These are phyloP conservation scores for Aphis craccivora DNA, from an alignment of 1,140 invertebrate genomes.

Conservation along the genomic window DNA sequence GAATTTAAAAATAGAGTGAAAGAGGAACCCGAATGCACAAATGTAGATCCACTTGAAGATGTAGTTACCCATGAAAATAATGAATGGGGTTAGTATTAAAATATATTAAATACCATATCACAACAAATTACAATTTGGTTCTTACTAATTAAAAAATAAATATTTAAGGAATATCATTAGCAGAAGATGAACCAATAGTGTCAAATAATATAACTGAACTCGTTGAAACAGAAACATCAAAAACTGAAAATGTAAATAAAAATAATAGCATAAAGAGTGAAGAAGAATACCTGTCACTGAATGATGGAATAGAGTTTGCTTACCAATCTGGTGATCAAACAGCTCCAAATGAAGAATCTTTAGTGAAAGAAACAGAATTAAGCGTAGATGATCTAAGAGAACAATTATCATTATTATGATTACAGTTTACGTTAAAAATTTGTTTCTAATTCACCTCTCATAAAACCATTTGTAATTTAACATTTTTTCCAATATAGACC, in stretches of 20 bases:
- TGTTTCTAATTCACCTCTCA: not conserved
- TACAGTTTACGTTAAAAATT: not conserved
- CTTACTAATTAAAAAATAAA: not conserved
- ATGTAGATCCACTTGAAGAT: slow-evolving; percentile 68
- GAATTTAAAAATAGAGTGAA: slow-evolving; percentile 69
- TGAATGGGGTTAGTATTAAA: slow-evolving; percentile 80
- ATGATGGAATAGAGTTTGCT: slow-evolving; percentile 72
- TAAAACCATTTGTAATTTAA: not conserved
- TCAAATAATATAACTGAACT: not conserved
- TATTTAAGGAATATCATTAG: slow-evolving; percentile 71
- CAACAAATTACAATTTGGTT: not conserved
- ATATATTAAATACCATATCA: slow-evolving; percentile 45
- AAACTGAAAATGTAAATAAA: slow-evolving; percentile 28
- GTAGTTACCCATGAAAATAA: slow-evolving; percentile 85
- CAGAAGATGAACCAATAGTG: slow-evolving; percentile 71
- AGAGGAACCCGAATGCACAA: slow-evolving; percentile 64
- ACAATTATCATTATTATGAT: slow-evolving; percentile 81
- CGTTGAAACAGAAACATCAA: not conserved
- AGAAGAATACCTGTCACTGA: slow-evolving; percentile 65
- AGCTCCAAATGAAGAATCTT: slow-evolving; percentile 60
- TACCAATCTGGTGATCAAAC: slow-evolving; percentile 70
- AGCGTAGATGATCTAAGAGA: slow-evolving; percentile 88
- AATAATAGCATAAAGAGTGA: slow-evolving; percentile 64
- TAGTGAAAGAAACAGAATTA: slow-evolving; percentile 65
- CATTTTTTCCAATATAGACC: not conserved